Conservation (phyloP, 2,113 vertebrate species). For the Oxyura jamaicensis region DNA sequence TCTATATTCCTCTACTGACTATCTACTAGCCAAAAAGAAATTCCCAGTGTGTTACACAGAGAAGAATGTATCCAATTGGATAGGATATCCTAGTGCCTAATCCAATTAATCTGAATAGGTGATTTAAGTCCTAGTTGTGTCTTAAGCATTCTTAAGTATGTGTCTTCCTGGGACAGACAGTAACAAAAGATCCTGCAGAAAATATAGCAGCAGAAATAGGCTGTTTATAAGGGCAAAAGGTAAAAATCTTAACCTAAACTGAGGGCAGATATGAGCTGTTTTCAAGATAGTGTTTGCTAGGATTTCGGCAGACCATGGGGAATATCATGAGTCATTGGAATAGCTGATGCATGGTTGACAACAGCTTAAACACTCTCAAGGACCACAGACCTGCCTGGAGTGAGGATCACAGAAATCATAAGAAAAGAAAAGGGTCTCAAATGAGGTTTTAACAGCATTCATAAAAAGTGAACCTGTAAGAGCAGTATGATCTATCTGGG, state of each 20-base stretch:
- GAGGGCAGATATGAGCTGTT: background rate
- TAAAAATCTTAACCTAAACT: background rate
- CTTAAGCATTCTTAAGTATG: background rate
- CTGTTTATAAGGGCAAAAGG: background rate
- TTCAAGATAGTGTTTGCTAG: background rate
- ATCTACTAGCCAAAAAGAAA: background rate
- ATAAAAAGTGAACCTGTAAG: background rate
- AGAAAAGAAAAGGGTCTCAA: background rate
- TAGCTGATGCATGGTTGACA: background rate
- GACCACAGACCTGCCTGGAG: background rate
- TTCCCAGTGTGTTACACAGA: background rate
- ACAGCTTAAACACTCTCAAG: background rate
- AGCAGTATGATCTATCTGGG: background rate
- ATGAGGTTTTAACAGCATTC: background rate
- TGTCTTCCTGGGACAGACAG: background rate
- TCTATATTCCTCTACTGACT: background rate
- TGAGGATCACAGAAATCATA: background rate
- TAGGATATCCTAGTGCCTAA: background rate
- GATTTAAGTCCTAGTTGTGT: background rate
- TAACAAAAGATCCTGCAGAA: background rate
- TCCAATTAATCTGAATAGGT: background rate
- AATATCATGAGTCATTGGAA: background rate
- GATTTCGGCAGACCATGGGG: background rate
- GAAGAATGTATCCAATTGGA: background rate
- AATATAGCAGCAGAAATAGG: background rate